Evolutionary conservation across 1,140 invertebrate genomes (phyloP).

Genomic region (Zaprionus kolodkinae): DNA sequence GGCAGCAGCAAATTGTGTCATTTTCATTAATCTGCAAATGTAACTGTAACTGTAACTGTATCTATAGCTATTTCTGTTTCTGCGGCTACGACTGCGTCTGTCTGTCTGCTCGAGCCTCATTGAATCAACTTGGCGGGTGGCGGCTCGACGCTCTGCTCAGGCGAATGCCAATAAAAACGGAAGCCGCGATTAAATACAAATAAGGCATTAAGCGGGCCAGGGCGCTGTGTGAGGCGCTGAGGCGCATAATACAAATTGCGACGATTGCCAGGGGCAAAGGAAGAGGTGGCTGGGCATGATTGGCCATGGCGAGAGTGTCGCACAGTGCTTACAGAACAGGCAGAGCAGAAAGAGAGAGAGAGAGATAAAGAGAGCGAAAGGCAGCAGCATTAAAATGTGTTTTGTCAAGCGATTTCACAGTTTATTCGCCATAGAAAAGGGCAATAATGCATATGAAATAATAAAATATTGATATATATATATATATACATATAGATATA

Average conservation of each 20-base stretch:
- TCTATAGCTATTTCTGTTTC: constrained; percentile 39
- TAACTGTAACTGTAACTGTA: constrained; percentile 32
- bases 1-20: constrained; percentile 66
- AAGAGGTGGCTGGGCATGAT: constrained; percentile 6
- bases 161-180: constrained; percentile 71
- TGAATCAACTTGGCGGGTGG: constrained; percentile 53
- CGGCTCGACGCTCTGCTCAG: not conserved
- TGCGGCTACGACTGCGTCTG: constrained; percentile 24
- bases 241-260: constrained; percentile 82
- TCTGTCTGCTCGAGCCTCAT: constrained; percentile 55
- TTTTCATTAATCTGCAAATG: constrained; percentile 63
- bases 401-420: not conserved
- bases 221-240: constrained; percentile 60
- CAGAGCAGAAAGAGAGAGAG: not conserved
- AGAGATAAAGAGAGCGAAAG: too few species aligned
- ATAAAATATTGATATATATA: not conserved
- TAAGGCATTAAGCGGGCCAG: constrained; percentile 76
- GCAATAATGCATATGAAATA: not conserved
- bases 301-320: constrained; percentile 31
- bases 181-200: constrained; percentile 83
- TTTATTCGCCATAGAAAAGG: not conserved
- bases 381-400: not conserved
- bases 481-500: not conserved
- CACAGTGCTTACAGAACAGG: constrained; percentile 9
- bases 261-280: constrained; percentile 55